A percentile compares a stretch with the other conserved stretches of the same genome.
These are phyloP conservation scores for Ariopsis seemanni DNA, from an alignment of 2,113 vertebrate genomes.

Conservation along the genomic window DNA sequence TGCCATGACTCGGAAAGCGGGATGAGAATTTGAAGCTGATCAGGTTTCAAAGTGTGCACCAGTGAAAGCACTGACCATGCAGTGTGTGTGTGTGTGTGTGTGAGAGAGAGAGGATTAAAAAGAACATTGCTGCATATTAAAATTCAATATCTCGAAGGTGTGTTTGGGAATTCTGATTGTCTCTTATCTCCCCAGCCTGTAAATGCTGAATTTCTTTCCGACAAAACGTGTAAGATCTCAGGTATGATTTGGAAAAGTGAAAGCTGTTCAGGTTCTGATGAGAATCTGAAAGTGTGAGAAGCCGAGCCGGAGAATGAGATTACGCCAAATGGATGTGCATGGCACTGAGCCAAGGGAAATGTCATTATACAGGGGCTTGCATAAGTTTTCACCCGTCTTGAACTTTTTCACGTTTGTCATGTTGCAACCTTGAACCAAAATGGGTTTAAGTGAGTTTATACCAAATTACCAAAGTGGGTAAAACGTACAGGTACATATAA, in stretches of 20 bases:
- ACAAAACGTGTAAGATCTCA: background rate
- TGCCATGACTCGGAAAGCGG: background rate
- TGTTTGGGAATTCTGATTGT: conserved; percentile 30
- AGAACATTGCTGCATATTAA: conserved; percentile 19
- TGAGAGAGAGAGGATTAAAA: background rate
- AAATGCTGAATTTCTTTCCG: conserved; percentile 14
- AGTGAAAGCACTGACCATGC: background rate
- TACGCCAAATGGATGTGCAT: conserved; percentile 22
- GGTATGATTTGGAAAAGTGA: conserved; percentile 18
- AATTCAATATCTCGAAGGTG: background rate
- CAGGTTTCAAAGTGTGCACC: background rate
- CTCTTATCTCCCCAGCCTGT: conserved; percentile 17
- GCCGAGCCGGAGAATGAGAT: conserved; percentile 26
- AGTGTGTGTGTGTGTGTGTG: background rate
- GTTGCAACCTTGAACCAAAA: background rate
- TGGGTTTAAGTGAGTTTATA: background rate
- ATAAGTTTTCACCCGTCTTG: background rate
- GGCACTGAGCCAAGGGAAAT: conserved; percentile 23
- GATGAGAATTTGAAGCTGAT: conserved; percentile 5
- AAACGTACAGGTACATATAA: background rate
- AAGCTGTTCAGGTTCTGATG: background rate
- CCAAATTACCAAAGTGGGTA: background rate
- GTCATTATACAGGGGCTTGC: conserved; percentile 16
- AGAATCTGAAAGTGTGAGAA: conserved; percentile 5
- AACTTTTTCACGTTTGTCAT: background rate